A percentile compares a stretch with the other conserved stretches of the same genome.
Evolutionary conservation across 1,140 invertebrate genomes (phyloP).

Genomic region (Cyclina sinensis): DNA sequence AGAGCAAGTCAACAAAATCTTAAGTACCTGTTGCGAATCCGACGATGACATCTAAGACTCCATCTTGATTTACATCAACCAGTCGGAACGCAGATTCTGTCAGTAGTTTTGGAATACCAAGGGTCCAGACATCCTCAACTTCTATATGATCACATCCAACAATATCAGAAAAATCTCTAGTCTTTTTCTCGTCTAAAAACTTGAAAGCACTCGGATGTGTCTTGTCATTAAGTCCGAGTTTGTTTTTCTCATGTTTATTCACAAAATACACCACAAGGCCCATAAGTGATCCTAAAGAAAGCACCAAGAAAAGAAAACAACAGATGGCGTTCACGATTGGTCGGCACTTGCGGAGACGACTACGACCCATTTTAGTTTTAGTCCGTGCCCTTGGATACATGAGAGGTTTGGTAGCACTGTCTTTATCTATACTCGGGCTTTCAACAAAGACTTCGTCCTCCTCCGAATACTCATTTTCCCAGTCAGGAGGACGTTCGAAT

Average conservation of each 20-base stretch:
- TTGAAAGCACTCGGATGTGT: conserved; percentile 9
- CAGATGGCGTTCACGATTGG: conserved; percentile 76
- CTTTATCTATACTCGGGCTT: conserved; percentile 73
- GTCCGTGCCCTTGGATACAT: conserved; percentile 80
- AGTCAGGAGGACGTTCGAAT: conserved; percentile 53
- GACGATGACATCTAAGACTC: conserved; percentile 91
- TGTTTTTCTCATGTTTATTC: conserved; percentile 69
- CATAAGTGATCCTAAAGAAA: conserved; percentile 78
- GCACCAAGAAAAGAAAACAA: conserved; percentile 77
- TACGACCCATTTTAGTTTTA: conserved; percentile 74
- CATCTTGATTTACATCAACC: conserved; percentile 92
- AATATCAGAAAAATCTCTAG: conserved; percentile 56
- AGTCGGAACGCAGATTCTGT: conserved; percentile 92
- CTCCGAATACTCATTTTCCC: conserved; percentile 75
- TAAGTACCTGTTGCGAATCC: conserved; percentile 94
- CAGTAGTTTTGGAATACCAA: conserved; percentile 91
- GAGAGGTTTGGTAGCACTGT: conserved; percentile 78
- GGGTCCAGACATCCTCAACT: conserved; percentile 91
- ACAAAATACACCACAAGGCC: conserved; percentile 76
- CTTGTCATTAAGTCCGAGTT: neutral
- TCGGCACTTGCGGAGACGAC: conserved; percentile 74
- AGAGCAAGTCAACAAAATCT: no score
- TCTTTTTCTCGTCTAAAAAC: conserved; percentile 18
- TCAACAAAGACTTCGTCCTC: conserved; percentile 83
- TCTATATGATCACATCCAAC: conserved; percentile 90